phyloP scores from a whole-genome alignment of 2,888 invertebrate species.

The Caenorhabditis parvicauda region DNA sequence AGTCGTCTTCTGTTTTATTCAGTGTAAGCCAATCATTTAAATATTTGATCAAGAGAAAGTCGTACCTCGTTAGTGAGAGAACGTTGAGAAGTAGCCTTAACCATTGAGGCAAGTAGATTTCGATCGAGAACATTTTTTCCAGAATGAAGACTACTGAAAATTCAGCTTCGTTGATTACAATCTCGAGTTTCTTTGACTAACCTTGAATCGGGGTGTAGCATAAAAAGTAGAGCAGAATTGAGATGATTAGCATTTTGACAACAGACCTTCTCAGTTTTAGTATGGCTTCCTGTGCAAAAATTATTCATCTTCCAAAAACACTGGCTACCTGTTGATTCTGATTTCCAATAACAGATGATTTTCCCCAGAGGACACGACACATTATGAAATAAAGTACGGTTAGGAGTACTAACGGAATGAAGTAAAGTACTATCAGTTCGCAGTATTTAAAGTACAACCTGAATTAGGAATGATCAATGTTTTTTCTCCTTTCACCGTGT shows the following conservation, averaged over 20 bases:
- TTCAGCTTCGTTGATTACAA: neutral
- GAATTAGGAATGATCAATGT: neutral
- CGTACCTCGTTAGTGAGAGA: constrained; percentile 40
- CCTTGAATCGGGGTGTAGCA: constrained; percentile 65
- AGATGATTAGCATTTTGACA: constrained; percentile 65
- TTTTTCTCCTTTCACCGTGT: constrained; percentile 18
- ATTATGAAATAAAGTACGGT: constrained; percentile 46
- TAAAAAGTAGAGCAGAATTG: constrained; percentile 64
- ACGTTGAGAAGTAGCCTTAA: constrained; percentile 38
- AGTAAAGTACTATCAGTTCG: constrained; percentile 44
- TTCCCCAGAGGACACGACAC: constrained; percentile 44
- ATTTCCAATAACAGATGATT: constrained; percentile 36
- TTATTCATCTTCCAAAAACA: neutral
- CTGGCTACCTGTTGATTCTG: constrained; percentile 35
- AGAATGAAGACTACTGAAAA: constrained; percentile 36
- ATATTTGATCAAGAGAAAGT: too few species aligned
- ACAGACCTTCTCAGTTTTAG: constrained; percentile 62
- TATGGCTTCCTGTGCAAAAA: constrained; percentile 23
- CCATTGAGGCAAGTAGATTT: constrained; percentile 37
- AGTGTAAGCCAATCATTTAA: too few species aligned
- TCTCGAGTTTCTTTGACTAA: constrained; percentile 1
- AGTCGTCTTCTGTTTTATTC: too few species aligned
- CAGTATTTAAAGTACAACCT: constrained; percentile 44
- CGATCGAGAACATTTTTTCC: constrained; percentile 26
- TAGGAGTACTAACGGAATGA: constrained; percentile 44